These are phyloP conservation scores for Ladona fulva DNA, from an alignment of 1,140 invertebrate species.

Conservation along the genomic window DNA sequence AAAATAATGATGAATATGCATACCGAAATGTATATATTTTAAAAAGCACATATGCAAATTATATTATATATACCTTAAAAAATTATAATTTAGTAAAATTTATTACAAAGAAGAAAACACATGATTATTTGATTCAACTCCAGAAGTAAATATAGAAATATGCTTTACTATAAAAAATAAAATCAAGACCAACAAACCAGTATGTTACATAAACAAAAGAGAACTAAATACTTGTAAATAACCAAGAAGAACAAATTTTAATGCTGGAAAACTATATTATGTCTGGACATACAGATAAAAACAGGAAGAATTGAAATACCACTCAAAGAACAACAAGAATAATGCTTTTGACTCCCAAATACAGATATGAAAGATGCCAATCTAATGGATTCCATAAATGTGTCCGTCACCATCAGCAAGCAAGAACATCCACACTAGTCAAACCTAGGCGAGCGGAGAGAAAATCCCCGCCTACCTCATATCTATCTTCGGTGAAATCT, in stretches of 20 bases:
- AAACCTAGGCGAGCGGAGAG: not conserved
- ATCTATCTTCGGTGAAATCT: not conserved
- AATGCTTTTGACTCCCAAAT: not conserved
- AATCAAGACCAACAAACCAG: no score
- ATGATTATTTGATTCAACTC: no score
- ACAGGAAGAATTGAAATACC: not conserved
- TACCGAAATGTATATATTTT: no score
- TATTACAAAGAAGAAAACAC: no score
- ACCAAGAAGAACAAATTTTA: not conserved
- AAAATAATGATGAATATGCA: no score
- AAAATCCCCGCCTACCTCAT: not conserved
- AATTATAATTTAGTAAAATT: no score
- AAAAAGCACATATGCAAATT: no score
- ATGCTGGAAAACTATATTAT: not conserved
- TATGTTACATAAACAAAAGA: no score
- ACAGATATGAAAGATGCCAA: not conserved
- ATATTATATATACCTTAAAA: no score
- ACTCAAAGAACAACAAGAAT: not conserved
- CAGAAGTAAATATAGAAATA: no score
- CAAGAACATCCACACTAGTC: not conserved
- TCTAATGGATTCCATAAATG: not conserved
- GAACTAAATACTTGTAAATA: no score
- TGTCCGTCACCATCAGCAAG: not conserved
- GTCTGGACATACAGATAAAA: not conserved
- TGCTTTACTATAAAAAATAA: no score